These are phyloP conservation scores for Cichladusa arquata DNA, from an alignment of 2,113 vertebrate species.

Conservation along the genomic window DNA sequence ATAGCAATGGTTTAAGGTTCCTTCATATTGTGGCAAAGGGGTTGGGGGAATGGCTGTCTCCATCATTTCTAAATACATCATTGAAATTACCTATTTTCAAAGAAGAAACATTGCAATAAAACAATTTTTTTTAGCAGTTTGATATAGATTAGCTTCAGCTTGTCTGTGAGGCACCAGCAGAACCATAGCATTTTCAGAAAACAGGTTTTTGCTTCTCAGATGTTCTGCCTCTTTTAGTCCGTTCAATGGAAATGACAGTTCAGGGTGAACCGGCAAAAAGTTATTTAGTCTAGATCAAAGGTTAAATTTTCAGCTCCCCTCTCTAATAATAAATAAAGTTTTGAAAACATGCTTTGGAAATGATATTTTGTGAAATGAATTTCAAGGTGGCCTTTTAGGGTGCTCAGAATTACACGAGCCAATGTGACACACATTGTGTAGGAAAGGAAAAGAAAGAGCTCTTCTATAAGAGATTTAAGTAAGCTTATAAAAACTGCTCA, in stretches of 20 bases:
- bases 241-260: not conserved
- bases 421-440: not conserved
- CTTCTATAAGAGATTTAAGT: not conserved
- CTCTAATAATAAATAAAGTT: conserved; percentile 29
- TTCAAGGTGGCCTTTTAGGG: conserved; percentile 18
- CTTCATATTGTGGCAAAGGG: not conserved
- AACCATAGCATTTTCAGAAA: not conserved
- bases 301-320: conserved; percentile 27
- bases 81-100: not conserved
- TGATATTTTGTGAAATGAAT: conserved; percentile 11
- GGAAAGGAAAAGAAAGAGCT: not conserved
- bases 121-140: not conserved
- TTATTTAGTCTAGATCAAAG: conserved; percentile 30
- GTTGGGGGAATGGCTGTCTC: not conserved
- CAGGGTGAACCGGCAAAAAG: not conserved
- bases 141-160: not conserved
- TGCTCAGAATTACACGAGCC: not conserved
- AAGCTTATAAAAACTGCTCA: not conserved
- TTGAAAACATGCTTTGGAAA: conserved; percentile 26
- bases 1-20: not conserved
- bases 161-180: not conserved
- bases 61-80: not conserved
- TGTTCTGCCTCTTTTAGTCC: not conserved
- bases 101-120: not conserved
- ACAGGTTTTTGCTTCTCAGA: not conserved